These are phyloP conservation scores for Vulpes lagopus DNA, from an alignment of 2,113 vertebrate species.

Conservation along the genomic window DNA sequence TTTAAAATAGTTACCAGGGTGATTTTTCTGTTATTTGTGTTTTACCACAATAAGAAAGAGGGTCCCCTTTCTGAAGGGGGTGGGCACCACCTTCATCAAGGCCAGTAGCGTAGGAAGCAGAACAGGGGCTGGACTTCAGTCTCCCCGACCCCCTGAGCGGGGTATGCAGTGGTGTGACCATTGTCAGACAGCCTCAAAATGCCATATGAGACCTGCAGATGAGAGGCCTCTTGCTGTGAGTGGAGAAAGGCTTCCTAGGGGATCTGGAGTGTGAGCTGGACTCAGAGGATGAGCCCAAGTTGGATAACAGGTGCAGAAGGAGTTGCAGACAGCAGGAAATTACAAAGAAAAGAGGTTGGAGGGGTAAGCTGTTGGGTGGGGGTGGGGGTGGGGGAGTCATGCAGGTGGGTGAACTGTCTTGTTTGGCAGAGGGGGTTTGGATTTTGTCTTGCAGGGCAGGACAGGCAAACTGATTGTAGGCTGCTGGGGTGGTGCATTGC, in stretches of 20 bases:
- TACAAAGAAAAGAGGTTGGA: not conserved
- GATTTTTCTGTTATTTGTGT: not conserved
- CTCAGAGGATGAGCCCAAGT: not conserved
- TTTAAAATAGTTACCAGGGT: not conserved
- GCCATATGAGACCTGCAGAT: not conserved
- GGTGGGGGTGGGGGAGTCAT: not conserved
- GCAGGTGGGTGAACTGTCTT: not conserved
- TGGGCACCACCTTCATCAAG: too few species aligned
- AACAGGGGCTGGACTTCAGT: not conserved
- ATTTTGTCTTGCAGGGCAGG: not conserved
- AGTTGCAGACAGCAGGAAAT: too few species aligned
- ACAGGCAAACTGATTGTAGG: accelerated
- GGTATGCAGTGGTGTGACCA: not conserved
- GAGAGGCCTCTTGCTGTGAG: not conserved
- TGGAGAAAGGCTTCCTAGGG: not conserved
- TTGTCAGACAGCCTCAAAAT: not conserved
- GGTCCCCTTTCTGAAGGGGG: not conserved
- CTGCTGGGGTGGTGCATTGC: not conserved
- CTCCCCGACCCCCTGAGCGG: not conserved
- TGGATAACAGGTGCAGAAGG: not conserved
- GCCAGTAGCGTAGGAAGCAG: not conserved
- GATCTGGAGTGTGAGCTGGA: not conserved
- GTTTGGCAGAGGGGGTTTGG: not conserved
- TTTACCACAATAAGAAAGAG: not conserved
- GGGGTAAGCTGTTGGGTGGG: not conserved